Percentiles rank a stretch among this genome's conserved stretches.
Conservation (phyloP, 1,140 invertebrate genomes). For the Cotesia chilonis region DNA sequence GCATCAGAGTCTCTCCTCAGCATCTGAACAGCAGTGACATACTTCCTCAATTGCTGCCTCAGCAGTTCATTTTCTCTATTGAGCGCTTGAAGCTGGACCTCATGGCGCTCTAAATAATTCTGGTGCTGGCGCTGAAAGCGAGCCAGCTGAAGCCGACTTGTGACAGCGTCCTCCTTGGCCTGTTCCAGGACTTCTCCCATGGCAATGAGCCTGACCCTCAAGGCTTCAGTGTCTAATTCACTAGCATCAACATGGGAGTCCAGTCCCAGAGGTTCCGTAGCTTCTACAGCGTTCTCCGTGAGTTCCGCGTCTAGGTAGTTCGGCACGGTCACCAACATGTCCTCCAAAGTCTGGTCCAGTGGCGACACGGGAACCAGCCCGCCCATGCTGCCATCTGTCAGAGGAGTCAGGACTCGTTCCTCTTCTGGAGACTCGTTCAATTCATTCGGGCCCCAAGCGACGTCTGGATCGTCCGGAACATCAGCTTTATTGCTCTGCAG, state of each 20-base stretch:
- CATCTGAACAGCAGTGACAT: conserved; percentile 89
- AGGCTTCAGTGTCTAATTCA: conserved; percentile 52
- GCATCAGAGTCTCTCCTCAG: conserved; percentile 72
- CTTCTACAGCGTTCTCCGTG: conserved; percentile 59
- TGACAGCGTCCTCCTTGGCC: conserved; percentile 57
- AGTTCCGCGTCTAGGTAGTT: conserved; percentile 57
- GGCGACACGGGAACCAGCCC: conserved; percentile 60
- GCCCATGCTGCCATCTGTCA: conserved; percentile 59
- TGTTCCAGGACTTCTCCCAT: conserved; percentile 60
- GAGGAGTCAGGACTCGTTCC: conserved; percentile 59
- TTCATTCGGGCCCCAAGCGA: conserved; percentile 39
- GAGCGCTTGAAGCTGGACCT: conserved; percentile 61
- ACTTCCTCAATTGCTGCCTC: conserved; percentile 89
- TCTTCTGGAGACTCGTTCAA: conserved; percentile 54
- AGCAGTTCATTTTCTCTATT: conserved; percentile 84
- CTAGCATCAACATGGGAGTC: conserved; percentile 49
- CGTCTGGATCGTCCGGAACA: too few species aligned
- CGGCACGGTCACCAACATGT: conserved; percentile 54
- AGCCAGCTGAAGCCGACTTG: conserved; percentile 56
- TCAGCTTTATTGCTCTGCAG: too few species aligned
- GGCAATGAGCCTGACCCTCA: conserved; percentile 54
- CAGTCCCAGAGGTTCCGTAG: conserved; percentile 56
- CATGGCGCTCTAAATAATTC: conserved; percentile 61
- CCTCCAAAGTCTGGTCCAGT: conserved; percentile 57
- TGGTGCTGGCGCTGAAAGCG: conserved; percentile 63